Conservation (phyloP, 53 echinoderm and acorn worm genomes). For the Actinopyga echinites region DNA sequence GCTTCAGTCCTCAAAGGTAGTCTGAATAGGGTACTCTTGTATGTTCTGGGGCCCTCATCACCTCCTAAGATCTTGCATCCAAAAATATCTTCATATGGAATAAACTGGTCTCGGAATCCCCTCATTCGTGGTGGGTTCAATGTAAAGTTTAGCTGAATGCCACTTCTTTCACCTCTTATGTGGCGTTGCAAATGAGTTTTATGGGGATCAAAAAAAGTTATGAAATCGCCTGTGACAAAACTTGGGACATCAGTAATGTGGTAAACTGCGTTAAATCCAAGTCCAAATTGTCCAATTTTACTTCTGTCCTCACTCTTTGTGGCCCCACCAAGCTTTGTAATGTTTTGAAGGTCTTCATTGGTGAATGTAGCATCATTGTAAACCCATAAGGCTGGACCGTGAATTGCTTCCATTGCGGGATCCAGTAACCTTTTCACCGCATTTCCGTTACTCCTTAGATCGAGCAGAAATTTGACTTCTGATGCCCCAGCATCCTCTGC, state of each 20-base stretch:
- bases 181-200: conserved; percentile 64
- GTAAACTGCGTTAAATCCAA: conserved; percentile 93
- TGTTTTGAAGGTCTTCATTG: conserved; percentile 76
- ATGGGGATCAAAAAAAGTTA: conserved; percentile 85
- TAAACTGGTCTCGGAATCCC: conserved; percentile 78
- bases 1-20: conserved; percentile 39
- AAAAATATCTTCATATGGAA: conserved; percentile 77
- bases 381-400: conserved; percentile 89
- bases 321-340: conserved; percentile 68
- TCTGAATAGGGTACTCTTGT: conserved; percentile 48
- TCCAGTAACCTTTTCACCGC: conserved; percentile 48
- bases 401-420: conserved; percentile 72
- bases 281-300: conserved; percentile 89
- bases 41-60: neutral
- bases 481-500: conserved; percentile 84
- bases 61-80: conserved; percentile 55
- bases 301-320: conserved; percentile 68
- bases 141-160: conserved; percentile 67
- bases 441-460: conserved; percentile 69
- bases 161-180: conserved; percentile 54
- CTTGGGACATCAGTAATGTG: conserved; percentile 90
- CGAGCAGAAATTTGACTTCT: conserved; percentile 84
- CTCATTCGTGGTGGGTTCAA: conserved; percentile 39
- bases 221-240: conserved; percentile 67
- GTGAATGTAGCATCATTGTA: conserved; percentile 83